Evolutionary conservation across 2,113 vertebrate species (phyloP), one percentile per base, ranked within the genome.

Genomic region (Tonatia bakeri): DNA sequence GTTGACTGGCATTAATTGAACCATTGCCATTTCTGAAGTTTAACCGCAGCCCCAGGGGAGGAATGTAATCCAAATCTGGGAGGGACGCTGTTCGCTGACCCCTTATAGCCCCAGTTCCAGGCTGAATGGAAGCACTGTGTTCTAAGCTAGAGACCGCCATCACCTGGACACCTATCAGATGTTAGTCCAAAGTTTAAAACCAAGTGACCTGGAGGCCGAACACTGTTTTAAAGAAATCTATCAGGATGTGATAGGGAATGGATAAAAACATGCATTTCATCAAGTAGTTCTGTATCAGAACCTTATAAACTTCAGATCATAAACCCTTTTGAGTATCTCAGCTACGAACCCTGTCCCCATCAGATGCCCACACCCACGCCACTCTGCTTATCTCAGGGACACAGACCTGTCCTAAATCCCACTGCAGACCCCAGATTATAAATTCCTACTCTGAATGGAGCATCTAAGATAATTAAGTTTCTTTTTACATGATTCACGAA

Each of bases 51-150:
- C 91, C 90, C 70, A 61, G 88, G 88, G 43, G 88, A 83, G 26
- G 20, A 43, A 81, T 11, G n/a, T 20, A 38, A 47, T 6, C 33
- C 36, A 5, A 24, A 85, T 8, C 31, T 3, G 28, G 77, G 20
- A 36, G 15, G 38, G 52, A 6, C 9, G 52, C 65, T 4, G 36
- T 45, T 24, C 19, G 24, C 24, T 6, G 15, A 43, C 26, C 65
- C 20, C 3, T 4, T 5, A 28, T 0, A 56, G 77, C 28, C 87
- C 36, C 72, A 36, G 47, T 83, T 92, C 59, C 31, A 40, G 64
- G 80, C 52, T 76, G 67, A 94, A 86, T 76, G 73, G 59, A 91
- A 87, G 56, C 76, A 50, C 64, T 96, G 82, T 93, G 81, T 15
- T 76, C 91, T 59, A 56, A 45, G 17, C 61, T 80, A 3, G 17